Evolutionary conservation across 2,888 invertebrate species (phyloP).

Genomic region (Blomia tropicalis): DNA sequence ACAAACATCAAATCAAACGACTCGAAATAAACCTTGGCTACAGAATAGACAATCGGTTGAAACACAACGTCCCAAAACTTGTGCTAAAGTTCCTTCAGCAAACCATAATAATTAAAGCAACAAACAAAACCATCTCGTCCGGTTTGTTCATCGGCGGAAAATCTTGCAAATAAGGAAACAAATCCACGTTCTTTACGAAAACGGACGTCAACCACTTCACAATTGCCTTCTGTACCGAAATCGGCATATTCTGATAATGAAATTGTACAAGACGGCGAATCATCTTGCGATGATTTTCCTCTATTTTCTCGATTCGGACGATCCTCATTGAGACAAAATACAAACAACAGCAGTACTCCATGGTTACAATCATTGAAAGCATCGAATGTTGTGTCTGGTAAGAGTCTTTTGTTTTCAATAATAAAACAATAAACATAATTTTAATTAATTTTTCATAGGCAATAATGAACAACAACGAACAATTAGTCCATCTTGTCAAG

Average conservation of each 20-base stretch:
- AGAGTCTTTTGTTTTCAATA: background rate
- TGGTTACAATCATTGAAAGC: constrained; percentile 7
- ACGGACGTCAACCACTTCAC: background rate
- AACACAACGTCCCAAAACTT: too few relatives aligned
- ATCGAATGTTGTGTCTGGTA: too few relatives aligned
- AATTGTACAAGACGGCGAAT: background rate
- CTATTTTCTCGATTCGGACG: background rate
- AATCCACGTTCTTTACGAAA: background rate
- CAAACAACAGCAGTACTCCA: background rate
- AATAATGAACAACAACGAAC: background rate
- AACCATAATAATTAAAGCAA: constrained; percentile 1
- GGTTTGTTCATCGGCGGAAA: constrained; percentile 10
- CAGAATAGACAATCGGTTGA: too few relatives aligned
- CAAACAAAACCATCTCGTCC: too few relatives aligned
- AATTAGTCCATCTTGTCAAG: background rate
- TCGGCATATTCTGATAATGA: constrained; percentile 5
- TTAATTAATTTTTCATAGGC: background rate
- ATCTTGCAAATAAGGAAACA: background rate
- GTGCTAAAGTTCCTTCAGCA: too few relatives aligned
- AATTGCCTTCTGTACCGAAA: background rate
- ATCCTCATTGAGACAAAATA: background rate
- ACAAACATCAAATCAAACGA: background rate
- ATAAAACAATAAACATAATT: background rate
- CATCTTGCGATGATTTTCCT: constrained; percentile 7
- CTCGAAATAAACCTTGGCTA: too few relatives aligned